A percentile compares a stretch with the other conserved stretches of the same genome.
These are phyloP conservation scores for Montipora capitata DNA, from an alignment of 92 coral and sea anemone species.

Conservation along the genomic window DNA sequence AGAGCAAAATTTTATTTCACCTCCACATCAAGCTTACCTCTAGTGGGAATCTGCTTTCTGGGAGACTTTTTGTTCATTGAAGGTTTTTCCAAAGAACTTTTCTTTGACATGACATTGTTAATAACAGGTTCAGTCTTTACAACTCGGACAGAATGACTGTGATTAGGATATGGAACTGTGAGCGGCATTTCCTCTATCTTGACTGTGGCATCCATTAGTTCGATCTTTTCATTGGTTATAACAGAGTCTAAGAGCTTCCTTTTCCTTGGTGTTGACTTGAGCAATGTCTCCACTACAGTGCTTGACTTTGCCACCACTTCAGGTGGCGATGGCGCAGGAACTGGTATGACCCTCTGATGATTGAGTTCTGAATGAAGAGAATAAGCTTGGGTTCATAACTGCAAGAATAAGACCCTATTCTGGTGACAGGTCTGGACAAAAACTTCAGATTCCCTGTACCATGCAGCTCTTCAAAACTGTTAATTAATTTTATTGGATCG, in stretches of 20 bases:
- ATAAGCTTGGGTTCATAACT: no score
- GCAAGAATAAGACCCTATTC: no score
- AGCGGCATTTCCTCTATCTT: conserved; percentile 98
- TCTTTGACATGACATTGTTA: conserved; percentile 75
- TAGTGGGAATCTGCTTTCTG: conserved; percentile 90
- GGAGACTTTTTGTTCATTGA: conserved; percentile 86
- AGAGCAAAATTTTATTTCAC: neutral
- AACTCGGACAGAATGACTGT: conserved; percentile 48
- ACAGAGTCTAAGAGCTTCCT: conserved; percentile 56
- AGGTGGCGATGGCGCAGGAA: conserved; percentile 79
- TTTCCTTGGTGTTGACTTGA: conserved; percentile 68
- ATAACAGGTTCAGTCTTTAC: conserved; percentile 34
- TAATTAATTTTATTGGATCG: no score
- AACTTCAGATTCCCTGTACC: no score
- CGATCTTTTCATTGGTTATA: conserved; percentile 85
- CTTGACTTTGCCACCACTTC: conserved; percentile 62
- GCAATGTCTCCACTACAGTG: conserved; percentile 72
- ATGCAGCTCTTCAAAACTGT: no score
- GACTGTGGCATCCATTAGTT: conserved; percentile 87
- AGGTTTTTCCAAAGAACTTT: conserved; percentile 66
- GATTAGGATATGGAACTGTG: conserved; percentile 84
- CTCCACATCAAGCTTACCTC: conserved; percentile 71
- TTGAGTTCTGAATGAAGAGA: conserved; percentile 54
- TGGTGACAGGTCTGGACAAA: no score
- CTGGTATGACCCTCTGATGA: conserved; percentile 81